Conservation (phyloP, 2,797 vertebrate genomes). For the Ambastaia sidthimunki region DNA sequence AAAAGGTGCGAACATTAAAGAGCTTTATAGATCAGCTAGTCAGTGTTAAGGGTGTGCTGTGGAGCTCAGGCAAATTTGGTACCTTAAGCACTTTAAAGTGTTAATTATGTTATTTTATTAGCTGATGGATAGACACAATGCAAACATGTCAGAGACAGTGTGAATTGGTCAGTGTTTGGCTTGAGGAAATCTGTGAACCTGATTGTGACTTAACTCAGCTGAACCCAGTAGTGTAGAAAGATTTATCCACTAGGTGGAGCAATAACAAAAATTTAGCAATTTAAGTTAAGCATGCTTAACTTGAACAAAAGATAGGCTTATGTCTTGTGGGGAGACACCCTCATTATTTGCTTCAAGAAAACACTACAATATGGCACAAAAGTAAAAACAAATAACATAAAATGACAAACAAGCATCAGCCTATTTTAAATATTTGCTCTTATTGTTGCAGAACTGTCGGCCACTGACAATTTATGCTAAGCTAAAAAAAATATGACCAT, state of each 20-base stretch:
- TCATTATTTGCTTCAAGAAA: not conserved
- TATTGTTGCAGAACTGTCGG: not conserved
- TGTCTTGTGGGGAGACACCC: too few species aligned
- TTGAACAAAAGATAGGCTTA: not conserved
- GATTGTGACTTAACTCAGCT: slow-evolving; percentile 15
- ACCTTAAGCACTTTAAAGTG: slow-evolving; percentile 69
- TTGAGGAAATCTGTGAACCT: slow-evolving; percentile 33
- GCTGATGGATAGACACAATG: slow-evolving; percentile 45
- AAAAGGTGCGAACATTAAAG: slow-evolving; percentile 81
- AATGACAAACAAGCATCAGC: not conserved
- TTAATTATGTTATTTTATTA: slow-evolving; percentile 65
- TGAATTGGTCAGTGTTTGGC: slow-evolving; percentile 52
- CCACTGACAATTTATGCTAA: not conserved
- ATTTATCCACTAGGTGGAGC: slow-evolving; percentile 18
- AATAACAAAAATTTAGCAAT: not conserved
- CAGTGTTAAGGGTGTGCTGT: slow-evolving; percentile 63
- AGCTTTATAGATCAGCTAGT: slow-evolving; percentile 75
- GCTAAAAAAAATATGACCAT: not conserved
- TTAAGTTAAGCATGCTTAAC: not conserved
- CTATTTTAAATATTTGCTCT: not conserved
- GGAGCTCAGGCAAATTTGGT: slow-evolving; percentile 53
- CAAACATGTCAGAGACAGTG: slow-evolving; percentile 42
- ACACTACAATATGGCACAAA: not conserved
- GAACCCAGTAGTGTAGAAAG: slow-evolving; percentile 9
- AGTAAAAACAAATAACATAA: not conserved